phyloP scores from a whole-genome alignment of 92 coral and sea anemone species.

The Heliopora coerulea region DNA sequence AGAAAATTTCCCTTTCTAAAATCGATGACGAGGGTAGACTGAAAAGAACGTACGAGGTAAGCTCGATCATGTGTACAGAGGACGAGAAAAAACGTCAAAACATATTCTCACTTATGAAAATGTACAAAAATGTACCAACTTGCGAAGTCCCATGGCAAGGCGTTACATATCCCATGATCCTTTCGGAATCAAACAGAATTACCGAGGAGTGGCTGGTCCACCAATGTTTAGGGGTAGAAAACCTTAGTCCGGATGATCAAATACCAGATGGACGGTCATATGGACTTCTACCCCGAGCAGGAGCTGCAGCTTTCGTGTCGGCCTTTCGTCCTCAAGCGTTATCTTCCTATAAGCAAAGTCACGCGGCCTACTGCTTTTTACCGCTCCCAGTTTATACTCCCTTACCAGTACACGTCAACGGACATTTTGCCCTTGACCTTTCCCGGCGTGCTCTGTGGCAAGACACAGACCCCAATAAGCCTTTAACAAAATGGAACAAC shows the following conservation, averaged over 20 bases:
- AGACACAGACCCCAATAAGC: conserved; percentile 6
- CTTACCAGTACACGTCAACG: conserved; percentile 49
- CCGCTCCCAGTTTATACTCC: conserved; percentile 39
- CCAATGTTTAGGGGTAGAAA: conserved; percentile 24
- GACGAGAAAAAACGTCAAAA: conserved; percentile 20
- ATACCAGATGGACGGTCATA: conserved; percentile 20
- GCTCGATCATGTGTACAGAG: conserved; percentile 14
- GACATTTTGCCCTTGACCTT: conserved; percentile 43
- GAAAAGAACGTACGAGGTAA: conserved; percentile 22
- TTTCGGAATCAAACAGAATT: conserved; percentile 8
- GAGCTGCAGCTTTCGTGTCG: conserved; percentile 37
- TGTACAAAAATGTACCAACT: conserved; percentile 2
- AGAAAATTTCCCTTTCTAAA: conserved; percentile 24
- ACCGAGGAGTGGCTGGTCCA: conserved; percentile 35
- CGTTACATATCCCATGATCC: conserved; percentile 31
- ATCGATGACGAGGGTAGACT: conserved; percentile 1
- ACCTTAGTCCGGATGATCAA: background rate
- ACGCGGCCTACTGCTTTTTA: conserved; percentile 43
- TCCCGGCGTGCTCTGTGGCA: conserved; percentile 39
- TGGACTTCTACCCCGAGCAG: conserved; percentile 35
- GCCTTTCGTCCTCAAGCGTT: background rate
- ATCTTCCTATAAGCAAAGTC: background rate
- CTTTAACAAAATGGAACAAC: conserved; percentile 32
- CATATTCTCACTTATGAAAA: background rate
- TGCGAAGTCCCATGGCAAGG: conserved; percentile 13